phyloP scores from a whole-genome alignment of 2,113 vertebrate species.

The Oncorhynchus nerka region DNA sequence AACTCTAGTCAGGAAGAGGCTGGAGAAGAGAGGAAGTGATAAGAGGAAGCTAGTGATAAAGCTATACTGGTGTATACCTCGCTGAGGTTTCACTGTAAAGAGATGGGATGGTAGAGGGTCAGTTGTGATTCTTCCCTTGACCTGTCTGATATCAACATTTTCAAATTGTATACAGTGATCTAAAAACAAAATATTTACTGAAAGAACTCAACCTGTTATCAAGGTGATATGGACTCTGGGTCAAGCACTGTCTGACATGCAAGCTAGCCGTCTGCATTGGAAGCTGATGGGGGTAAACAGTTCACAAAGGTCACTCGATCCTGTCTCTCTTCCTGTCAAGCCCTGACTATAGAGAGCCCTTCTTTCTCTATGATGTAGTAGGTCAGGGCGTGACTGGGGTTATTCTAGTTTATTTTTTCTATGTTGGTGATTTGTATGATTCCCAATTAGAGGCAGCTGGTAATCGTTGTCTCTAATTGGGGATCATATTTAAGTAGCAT shows the following conservation, averaged over 20 bases:
- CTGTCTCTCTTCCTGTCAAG: conserved; percentile 32
- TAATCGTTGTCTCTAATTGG: too few relatives aligned
- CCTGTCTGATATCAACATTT: too few relatives aligned
- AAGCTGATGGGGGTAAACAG: conserved; percentile 48
- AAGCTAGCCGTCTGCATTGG: conserved; percentile 25
- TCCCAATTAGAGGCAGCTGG: too few relatives aligned
- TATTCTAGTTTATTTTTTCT: too few relatives aligned
- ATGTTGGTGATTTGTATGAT: too few relatives aligned
- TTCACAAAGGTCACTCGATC: conserved; percentile 52
- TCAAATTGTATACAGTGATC: too few relatives aligned
- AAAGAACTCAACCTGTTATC: conserved; percentile 23
- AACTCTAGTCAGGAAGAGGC: conserved; percentile 44
- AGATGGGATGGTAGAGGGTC: too few relatives aligned
- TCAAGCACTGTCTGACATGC: conserved; percentile 17
- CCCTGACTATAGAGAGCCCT: too few relatives aligned
- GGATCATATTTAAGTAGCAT: too few relatives aligned
- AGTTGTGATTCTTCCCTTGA: too few relatives aligned
- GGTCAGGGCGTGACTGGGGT: too few relatives aligned
- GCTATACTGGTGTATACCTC: conserved; percentile 1
- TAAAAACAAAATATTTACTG: background rate
- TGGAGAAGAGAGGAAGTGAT: conserved; percentile 28
- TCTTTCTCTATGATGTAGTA: too few relatives aligned
- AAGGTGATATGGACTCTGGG: background rate
- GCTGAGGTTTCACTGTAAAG: conserved; percentile 20
- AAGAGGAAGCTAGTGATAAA: background rate